A percentile compares a stretch with the other conserved stretches of the same genome.
These are phyloP conservation scores for Sphaeramia orbicularis DNA, from an alignment of 2,797 vertebrate species.

Conservation along the genomic window DNA sequence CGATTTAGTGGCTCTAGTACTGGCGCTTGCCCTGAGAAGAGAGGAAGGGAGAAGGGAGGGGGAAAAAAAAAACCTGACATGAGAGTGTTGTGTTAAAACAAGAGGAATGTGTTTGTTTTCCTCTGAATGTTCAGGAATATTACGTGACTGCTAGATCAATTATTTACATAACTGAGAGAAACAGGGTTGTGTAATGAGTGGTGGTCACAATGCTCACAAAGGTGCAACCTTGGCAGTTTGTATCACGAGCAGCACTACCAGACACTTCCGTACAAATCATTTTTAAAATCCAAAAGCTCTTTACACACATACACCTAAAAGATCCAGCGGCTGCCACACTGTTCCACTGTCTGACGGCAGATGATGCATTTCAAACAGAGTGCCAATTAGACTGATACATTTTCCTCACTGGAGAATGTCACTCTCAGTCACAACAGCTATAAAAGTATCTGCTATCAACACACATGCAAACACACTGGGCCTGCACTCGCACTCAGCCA, in stretches of 20 bases:
- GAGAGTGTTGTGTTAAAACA: constrained; percentile 26
- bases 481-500: neutral
- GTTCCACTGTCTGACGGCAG: constrained; percentile 40
- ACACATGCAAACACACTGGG: constrained; percentile 18
- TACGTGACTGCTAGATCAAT: constrained; percentile 56
- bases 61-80: constrained; percentile 2
- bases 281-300: constrained; percentile 19
- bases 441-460: constrained; percentile 29
- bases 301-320: constrained; percentile 21
- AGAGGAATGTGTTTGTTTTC: constrained; percentile 56
- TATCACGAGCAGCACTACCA: constrained; percentile 3
- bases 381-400: constrained; percentile 67
- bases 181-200: constrained; percentile 10
- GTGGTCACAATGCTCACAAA: constrained; percentile 25
- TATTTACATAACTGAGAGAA: constrained; percentile 59
- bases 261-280: constrained; percentile 31
- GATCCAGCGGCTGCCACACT: constrained; percentile 15
- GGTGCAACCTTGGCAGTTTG: constrained; percentile 43
- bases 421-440: constrained; percentile 31
- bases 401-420: constrained; percentile 70
- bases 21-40: constrained; percentile 14
- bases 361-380: constrained; percentile 72
- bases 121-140: constrained; percentile 50
- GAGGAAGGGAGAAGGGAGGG: neutral
- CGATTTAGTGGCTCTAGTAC: constrained; percentile 47